These are phyloP conservation scores for Oncorhynchus mykiss DNA, from an alignment of 2,113 vertebrate species.

Conservation along the genomic window DNA sequence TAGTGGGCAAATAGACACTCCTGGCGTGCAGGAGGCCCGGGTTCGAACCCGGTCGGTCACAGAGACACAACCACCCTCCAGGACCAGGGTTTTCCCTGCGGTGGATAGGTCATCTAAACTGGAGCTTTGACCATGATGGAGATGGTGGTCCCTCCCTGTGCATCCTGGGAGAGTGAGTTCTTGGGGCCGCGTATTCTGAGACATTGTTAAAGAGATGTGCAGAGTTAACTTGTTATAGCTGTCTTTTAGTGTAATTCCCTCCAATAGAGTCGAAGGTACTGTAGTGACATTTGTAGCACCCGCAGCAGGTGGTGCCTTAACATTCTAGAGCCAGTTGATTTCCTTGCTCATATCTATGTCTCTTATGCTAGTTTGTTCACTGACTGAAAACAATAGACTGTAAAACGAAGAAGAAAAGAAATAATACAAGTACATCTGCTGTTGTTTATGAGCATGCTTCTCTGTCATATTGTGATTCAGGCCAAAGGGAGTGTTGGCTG, in stretches of 20 bases:
- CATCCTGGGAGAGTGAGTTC: slow-evolving; percentile 4
- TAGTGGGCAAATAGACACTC: too few species aligned
- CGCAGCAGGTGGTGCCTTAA: slow-evolving; percentile 19
- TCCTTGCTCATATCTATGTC: slow-evolving; percentile 24
- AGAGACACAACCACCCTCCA: neutral
- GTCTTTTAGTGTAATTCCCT: slow-evolving; percentile 4
- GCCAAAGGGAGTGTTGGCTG: slow-evolving; percentile 27
- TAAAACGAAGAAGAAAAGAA: neutral
- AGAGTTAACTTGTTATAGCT: slow-evolving; percentile 10
- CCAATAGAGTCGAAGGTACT: slow-evolving; percentile 5
- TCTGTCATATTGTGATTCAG: slow-evolving; percentile 55
- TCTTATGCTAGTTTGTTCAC: slow-evolving; percentile 41
- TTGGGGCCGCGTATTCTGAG: slow-evolving; percentile 6
- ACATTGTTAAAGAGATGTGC: slow-evolving; percentile 17
- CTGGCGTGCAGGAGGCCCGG: too few species aligned
- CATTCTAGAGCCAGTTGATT: slow-evolving; percentile 11
- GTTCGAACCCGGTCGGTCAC: neutral
- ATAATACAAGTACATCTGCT: slow-evolving; percentile 42
- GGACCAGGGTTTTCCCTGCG: neutral
- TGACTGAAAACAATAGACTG: slow-evolving; percentile 20
- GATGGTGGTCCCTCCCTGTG: neutral
- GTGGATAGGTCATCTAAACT: neutral
- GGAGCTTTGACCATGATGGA: neutral
- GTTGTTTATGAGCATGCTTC: slow-evolving; percentile 61
- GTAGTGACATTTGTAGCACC: slow-evolving; percentile 23